Conservation (phyloP, 2,888 invertebrate genomes). For the Tenthredo mesomela region DNA sequence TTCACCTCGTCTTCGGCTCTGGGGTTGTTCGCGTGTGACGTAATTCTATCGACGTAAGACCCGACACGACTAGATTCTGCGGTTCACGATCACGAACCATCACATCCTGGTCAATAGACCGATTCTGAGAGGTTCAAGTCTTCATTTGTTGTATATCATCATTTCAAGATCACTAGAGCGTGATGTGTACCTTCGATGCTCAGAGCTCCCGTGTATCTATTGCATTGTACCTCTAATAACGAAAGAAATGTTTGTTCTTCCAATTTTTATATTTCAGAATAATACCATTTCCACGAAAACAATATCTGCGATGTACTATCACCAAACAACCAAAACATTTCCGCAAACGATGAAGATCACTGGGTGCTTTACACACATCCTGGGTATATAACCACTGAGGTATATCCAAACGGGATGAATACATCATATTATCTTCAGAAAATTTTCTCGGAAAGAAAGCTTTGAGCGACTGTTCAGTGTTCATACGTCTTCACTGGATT, state of each 20-base stretch:
- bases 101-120: conserved; percentile 5
- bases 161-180: not conserved
- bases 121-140: conserved; percentile 25
- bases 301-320: not conserved
- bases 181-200: not conserved
- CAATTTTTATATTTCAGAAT: not conserved
- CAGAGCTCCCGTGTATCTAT: not conserved
- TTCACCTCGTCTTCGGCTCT: conserved; percentile 4
- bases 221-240: not conserved
- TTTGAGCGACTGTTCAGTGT: too few relatives aligned
- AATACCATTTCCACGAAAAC: not conserved
- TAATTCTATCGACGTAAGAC: conserved; percentile 43
- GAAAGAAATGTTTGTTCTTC: not conserved
- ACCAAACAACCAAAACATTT: not conserved
- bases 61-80: conserved; percentile 11
- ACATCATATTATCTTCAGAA: not conserved
- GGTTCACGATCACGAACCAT: conserved; percentile 22
- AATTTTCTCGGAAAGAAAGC: too few relatives aligned
- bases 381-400: too few relatives aligned
- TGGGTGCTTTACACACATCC: not conserved
- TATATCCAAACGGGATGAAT: conserved; percentile 4
- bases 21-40: conserved; percentile 21
- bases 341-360: not conserved
- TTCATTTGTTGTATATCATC: conserved; percentile 23
- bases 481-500: too few relatives aligned